A percentile compares a stretch with the other conserved stretches of the same genome.
phyloP scores from a whole-genome alignment of 1,140 invertebrate genomes.

The Dendroctonus ponderosae region DNA sequence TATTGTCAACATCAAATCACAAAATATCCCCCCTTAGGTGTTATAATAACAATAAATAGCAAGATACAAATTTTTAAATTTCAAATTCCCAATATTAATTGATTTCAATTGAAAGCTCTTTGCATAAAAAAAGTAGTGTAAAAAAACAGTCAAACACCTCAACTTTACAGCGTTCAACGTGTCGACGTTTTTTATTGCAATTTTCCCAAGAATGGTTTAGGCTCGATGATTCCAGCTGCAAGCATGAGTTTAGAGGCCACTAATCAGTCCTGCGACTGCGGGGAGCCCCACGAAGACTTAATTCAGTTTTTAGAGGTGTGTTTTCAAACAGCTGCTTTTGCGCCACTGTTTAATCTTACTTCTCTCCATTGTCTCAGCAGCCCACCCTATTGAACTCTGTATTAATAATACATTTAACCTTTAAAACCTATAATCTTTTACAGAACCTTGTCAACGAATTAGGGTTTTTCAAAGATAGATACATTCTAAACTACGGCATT shows the following conservation, averaged over 20 bases:
- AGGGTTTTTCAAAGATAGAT: conserved; percentile 48
- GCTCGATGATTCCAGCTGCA: neutral
- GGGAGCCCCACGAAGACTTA: conserved; percentile 8
- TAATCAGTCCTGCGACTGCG: conserved; percentile 4
- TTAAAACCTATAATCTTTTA: conserved; percentile 3
- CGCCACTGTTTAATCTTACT: too few relatives aligned
- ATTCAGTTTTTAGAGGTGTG: conserved; percentile 24
- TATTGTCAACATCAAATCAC: too few relatives aligned
- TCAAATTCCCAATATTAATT: too few relatives aligned
- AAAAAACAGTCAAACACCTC: too few relatives aligned
- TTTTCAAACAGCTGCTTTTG: conserved; percentile 20
- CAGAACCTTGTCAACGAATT: conserved; percentile 31
- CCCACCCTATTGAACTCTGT: neutral
- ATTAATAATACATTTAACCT: neutral
- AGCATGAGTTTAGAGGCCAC: conserved; percentile 23
- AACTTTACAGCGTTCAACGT: too few relatives aligned
- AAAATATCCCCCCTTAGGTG: too few relatives aligned
- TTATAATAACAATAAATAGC: too few relatives aligned
- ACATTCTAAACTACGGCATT: conserved; percentile 73
- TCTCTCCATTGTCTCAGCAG: neutral
- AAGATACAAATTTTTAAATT: too few relatives aligned
- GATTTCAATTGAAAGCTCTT: too few relatives aligned
- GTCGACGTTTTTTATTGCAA: too few relatives aligned
- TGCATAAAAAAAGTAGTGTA: too few relatives aligned
- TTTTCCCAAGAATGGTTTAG: too few relatives aligned